phyloP scores from a whole-genome alignment of 2,888 invertebrate species.

The Pheosia gnoma region DNA sequence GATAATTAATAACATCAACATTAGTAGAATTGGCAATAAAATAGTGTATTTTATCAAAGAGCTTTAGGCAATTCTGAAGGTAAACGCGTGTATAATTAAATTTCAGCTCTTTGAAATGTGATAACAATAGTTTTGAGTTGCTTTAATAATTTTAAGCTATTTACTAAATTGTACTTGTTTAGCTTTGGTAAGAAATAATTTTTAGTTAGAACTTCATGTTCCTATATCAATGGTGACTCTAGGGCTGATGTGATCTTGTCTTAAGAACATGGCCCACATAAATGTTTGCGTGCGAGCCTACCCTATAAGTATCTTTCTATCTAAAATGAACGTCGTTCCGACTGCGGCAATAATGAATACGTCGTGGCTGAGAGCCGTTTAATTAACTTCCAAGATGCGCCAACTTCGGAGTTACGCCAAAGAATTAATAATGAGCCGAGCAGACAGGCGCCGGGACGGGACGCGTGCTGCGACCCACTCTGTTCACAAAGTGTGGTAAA shows the following conservation, averaged over 20 bases:
- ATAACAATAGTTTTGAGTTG: slow-evolving; percentile 19
- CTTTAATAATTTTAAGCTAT: neutral
- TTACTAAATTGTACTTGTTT: neutral
- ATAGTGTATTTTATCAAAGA: neutral
- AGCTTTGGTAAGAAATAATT: neutral
- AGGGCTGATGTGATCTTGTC: no score
- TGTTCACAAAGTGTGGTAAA: neutral
- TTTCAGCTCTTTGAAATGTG: slow-evolving; percentile 5
- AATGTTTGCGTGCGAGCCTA: no score
- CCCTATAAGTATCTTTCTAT: no score
- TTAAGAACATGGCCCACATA: no score
- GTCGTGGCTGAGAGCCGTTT: slow-evolving; percentile 65
- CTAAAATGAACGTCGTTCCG: slow-evolving; percentile 23
- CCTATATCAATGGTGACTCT: no score
- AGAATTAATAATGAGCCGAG: slow-evolving; percentile 67
- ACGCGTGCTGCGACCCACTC: slow-evolving; percentile 27
- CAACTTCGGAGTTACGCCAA: slow-evolving; percentile 56
- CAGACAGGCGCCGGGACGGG: slow-evolving; percentile 28
- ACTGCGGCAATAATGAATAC: slow-evolving; percentile 66
- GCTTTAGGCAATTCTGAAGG: neutral
- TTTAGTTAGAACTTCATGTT: neutral
- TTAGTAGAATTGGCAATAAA: no score
- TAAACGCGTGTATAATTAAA: neutral
- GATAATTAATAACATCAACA: no score
- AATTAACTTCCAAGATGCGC: slow-evolving; percentile 74